Conservation (phyloP, 2,888 invertebrate species). For the Melipona beecheii region DNA sequence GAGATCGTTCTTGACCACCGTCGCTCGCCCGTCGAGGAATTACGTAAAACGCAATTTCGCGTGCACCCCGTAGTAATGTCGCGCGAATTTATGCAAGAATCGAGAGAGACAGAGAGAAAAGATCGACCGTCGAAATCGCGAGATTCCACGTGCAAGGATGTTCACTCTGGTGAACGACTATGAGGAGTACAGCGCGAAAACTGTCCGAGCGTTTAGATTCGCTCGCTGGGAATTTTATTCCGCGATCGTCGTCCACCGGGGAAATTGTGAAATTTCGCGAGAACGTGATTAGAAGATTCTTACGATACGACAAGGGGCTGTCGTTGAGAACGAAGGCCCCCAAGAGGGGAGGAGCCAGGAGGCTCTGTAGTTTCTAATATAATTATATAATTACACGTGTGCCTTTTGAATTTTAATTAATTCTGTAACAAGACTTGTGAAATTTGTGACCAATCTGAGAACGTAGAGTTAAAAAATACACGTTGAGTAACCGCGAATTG, state of each 20-base stretch:
- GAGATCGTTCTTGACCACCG: conserved; percentile 70
- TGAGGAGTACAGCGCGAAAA: too few species aligned
- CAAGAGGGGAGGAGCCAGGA: too few species aligned
- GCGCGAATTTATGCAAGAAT: conserved; percentile 55
- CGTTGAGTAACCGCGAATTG: too few species aligned
- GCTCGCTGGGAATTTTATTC: conserved; percentile 6
- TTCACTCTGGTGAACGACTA: background rate
- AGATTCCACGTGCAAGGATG: conserved; percentile 3
- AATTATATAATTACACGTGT: too few species aligned
- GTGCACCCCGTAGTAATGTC: conserved; percentile 51
- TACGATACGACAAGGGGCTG: background rate
- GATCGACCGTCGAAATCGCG: conserved; percentile 40
- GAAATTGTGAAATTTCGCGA: background rate
- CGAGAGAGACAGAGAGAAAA: conserved; percentile 41
- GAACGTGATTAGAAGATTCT: background rate
- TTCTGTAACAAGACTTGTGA: too few species aligned
- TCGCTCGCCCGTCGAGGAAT: conserved; percentile 53
- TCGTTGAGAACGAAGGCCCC: background rate
- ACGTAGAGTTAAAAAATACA: too few species aligned
- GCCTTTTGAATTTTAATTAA: too few species aligned
- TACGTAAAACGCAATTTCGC: conserved; percentile 71
- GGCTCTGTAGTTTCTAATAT: background rate
- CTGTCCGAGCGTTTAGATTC: background rate
- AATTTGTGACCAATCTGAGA: too few species aligned
- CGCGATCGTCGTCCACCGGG: background rate